Base-by-base conservation (phyloP, 1,140 invertebrate species). In the Drosophila bipectinata region DNA sequence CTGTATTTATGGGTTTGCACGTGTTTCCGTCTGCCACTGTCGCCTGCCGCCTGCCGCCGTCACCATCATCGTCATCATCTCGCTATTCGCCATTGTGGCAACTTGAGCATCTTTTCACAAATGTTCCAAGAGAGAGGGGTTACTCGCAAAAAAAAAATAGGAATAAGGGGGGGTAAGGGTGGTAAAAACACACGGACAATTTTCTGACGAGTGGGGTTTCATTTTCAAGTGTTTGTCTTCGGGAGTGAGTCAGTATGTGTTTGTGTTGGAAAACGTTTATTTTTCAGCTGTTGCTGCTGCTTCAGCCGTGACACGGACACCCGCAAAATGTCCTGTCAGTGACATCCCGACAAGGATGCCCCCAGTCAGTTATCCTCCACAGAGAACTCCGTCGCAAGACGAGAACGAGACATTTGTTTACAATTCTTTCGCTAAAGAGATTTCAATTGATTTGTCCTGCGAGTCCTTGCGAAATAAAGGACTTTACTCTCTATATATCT, bases 211-310 rank as follows among this genome's bases (percentile, higher is more conserved):
- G 77, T 81, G 64, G 55, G 64, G 74, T 72, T 75, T 85, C 83
- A 59, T 66, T 78, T 85, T 81, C 68, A 81, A 85, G 82, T 81
- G 63, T 83, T 74, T 68, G 59, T 64, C 30, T 68, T 39, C 54
- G 6, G 26, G 26, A 28, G 26, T 28, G 26, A 28, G 26, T 26
- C 6, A 4, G 52, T 39, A 18, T 56, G 47, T 53, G 41, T 18
- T 37, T 39, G 52, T 21, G 47, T 37, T 48, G 44, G 21, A 62
- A 62, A 85, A 73, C 73, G 82, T 71, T 80, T 84, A 66, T 62
- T 76, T 76, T 77, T 63, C 64, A 77, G 74, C 74, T 77, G 74
- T 76, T 77, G 74, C 74, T 34, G 15, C 15, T 18, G 18, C 18
- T 18, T 15, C 15, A 15, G 53, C 51, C 52, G 47, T 49, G 59